Base-by-base conservation (phyloP, 2,888 invertebrate species). In the Aphodius sticticus region DNA sequence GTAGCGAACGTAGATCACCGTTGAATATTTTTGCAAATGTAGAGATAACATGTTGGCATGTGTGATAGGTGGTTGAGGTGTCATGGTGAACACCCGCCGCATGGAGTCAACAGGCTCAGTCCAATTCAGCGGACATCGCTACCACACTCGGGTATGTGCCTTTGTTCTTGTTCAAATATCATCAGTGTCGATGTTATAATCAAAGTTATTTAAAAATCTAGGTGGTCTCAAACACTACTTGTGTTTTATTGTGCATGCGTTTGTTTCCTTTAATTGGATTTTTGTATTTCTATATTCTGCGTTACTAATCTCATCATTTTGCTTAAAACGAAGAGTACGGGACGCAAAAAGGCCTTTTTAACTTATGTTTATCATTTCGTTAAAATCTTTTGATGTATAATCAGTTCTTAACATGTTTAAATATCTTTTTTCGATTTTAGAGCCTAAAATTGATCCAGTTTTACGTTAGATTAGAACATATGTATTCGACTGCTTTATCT, bases 1-100 rank as follows among this genome's bases (percentile, higher is more conserved):
- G 12, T 35, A 38, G 4, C 53, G 26, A 71, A 38, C 69, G 26
- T 74, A 37, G 69, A 72, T 74, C 16, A 16, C 16, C 16, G 15
- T 38, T 35, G 53, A 77, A 15, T 74, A n/a, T 16, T 35, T 71
- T 77, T 38, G 38, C 26, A 37, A 71, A 15, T 4, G 53, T n/a
- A 53, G 53, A 9, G 7, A 12, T 53, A 53, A 53, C 53, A 12
- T 53, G 35, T 81, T 80, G 77, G 81, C 80, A 82, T 83, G 81
- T 83, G 80, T 82, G 81, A 80, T 81, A 83, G 83, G 83, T 83
- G 81, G 79, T 82, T 79, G 81, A 81, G 82, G 84, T 85, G 84
- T 81, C 83, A 87, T 88, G 88, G 88, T 88, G 84, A 88, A 88
- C 85, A 88, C 88, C 81, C 87, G 88, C 83, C 87, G 88, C 82